Evolutionary conservation across 2,888 invertebrate species (phyloP), one percentile per base, ranked within the genome.

Genomic region (Achlya flavicornis): DNA sequence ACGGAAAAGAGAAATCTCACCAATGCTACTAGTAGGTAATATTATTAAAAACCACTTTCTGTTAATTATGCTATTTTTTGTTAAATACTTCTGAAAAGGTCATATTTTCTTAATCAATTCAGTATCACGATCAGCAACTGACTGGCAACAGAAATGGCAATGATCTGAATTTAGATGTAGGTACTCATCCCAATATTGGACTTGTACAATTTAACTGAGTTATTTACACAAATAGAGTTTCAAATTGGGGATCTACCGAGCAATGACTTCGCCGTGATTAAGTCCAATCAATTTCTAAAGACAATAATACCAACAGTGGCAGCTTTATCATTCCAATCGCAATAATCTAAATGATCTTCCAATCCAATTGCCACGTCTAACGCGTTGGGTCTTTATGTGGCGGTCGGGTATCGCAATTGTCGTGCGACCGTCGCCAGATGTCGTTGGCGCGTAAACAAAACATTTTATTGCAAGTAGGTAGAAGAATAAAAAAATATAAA

Each of bases 401-500:
- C 35, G 57, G 63, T 62, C 66, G 62, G 65, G 70, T 64, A 68
- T 62, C 68, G 58, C 65, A 66, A 71, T 65, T 64, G 66, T 65
- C 67, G 43, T 19, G 64, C 70, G 67, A 67, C 67, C 71, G 68
- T 68, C 72, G 69, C 79, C 83, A 83, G 83, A 82, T 84, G 84
- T 66, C 77, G 74, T 61, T 69, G 58, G 66, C 69, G 68, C 79
- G 79, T 88, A 88, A 88, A 88, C 83, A 86, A 83, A 79, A 72
- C 83, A 76, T 80, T 86, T 85, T 87, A 84, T 81, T 75, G 67
- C 68, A 65, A 68, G 57, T 69, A 6, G 16, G 11, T 43, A 38
- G 41, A 41, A 12, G 60, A 41, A 43, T 60, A 60, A 43, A 60
- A 35, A n/a, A 60, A 53, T 53, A 53, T 48, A 53, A 16, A n/a